Percentiles rank a stretch among this genome's conserved stretches.
Conservation (phyloP, 2,797 vertebrate genomes). For the Mallotus villosus region DNA sequence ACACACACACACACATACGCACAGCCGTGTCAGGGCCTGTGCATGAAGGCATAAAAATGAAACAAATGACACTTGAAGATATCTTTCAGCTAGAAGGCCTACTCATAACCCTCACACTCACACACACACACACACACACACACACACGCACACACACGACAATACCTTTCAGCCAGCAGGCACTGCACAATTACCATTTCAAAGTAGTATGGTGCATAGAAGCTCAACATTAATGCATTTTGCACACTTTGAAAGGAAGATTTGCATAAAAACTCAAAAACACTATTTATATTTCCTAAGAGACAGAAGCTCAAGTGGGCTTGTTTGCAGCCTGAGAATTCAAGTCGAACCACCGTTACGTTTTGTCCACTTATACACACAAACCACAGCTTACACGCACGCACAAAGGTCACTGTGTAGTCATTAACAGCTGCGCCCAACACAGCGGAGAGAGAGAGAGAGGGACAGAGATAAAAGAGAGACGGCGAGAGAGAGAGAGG, state of each 20-base stretch:
- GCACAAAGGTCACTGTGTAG: neutral
- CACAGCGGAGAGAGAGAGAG: neutral
- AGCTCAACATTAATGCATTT: slow-evolving; percentile 62
- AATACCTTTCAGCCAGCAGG: slow-evolving; percentile 17
- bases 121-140: slow-evolving; percentile 14
- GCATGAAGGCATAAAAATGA: neutral
- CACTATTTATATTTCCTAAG: slow-evolving; percentile 58
- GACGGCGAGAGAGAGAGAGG: neutral
- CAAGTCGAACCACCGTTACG: neutral
- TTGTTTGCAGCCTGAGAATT: slow-evolving; percentile 17
- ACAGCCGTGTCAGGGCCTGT: neutral
- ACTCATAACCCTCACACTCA: slow-evolving; percentile 20
- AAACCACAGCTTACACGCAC: slow-evolving; percentile 3
- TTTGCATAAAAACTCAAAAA: slow-evolving; percentile 66
- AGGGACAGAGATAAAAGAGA: neutral
- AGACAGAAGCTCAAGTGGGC: slow-evolving; percentile 46
- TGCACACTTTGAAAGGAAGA: slow-evolving; percentile 63
- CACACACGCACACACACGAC: slow-evolving; percentile 15
- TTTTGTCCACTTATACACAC: slow-evolving; percentile 1
- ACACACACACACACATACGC: slow-evolving; percentile 11
- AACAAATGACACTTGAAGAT: neutral
- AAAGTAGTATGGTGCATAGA: slow-evolving; percentile 65
- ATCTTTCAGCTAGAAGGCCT: neutral
- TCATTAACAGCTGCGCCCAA: neutral
- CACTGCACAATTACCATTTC: slow-evolving; percentile 67